Base-by-base conservation (phyloP, 2,888 invertebrate species). In the Limnephilus marmoratus region DNA sequence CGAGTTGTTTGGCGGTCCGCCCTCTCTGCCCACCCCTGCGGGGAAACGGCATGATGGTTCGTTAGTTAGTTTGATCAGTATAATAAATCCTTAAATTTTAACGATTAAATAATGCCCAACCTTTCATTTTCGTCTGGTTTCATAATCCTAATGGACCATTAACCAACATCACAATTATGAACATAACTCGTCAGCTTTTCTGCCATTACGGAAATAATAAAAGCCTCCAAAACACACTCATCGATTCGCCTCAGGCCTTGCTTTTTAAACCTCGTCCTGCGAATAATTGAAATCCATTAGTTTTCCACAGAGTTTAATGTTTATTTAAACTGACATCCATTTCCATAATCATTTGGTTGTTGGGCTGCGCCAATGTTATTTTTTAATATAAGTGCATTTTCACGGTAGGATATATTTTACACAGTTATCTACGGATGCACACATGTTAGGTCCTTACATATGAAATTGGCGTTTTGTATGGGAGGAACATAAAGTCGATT, bases 241-340 rank as follows among this genome's bases (percentile, higher is more conserved):
- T 37, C 83, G 83, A 83, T 83, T 83, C 37, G 18, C 83, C 18
- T 15, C 37, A 83, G 83, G 2, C 83, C 37, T 37, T 15, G 86
- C 5, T 49, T 86, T 86, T 86, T 86, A 41, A 86, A 86, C 29
- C 45, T 45, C 41, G 49, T 15, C 86, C 86, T 45, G 86, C 86
- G 3, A 86, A n/a, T 49, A 86, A 86, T 49, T 45, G 41, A 45
- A 45, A 86, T 49, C 86, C 86, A 86, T 86, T 86, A 86, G 37
- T 45, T 86, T 85, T 49, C n/a, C 45, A 13, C 49, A n/a, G 86
- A 12, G 41, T 49, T 86, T 86, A 45, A 15, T 86, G 86, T 86
- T 49, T 86, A 86, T 86, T 86, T 86, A 83, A 49, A 49, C 12
- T 24, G 45, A 86, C 29, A 15, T 37, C 49, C 86, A 34, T 37